A percentile compares a stretch with the other conserved stretches of the same genome.
These are phyloP conservation scores for Chrysodeixis includens DNA, from an alignment of 2,888 invertebrate species.

Conservation along the genomic window DNA sequence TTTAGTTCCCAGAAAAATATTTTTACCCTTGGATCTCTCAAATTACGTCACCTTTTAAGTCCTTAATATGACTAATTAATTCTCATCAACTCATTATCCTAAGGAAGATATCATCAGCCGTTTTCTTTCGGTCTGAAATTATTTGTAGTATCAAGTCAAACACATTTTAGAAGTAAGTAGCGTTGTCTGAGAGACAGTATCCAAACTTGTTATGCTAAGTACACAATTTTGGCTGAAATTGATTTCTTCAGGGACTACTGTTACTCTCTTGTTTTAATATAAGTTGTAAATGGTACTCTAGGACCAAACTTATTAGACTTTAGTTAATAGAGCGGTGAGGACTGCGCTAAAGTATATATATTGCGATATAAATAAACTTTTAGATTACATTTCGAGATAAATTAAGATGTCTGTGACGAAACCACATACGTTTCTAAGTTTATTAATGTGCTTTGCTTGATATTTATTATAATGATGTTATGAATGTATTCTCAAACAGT, in stretches of 20 bases:
- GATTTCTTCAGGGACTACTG: slow-evolving; percentile 56
- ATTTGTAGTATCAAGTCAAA: background rate
- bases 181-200: slow-evolving; percentile 28
- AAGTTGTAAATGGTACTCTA: background rate
- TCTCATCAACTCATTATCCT: no score
- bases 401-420: background rate
- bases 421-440: background rate
- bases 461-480: no score
- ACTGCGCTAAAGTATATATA: background rate
- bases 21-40: no score
- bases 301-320: background rate
- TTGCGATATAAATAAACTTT: background rate
- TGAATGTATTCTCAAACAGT: no score
- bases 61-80: no score
- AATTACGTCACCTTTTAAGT: no score
- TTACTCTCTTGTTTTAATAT: slow-evolving; percentile 25
- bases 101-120: no score
- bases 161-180: background rate
- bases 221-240: slow-evolving; percentile 48
- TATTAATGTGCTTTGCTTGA: no score
- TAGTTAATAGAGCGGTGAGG: slow-evolving; percentile 6
- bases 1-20: no score
- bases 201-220: slow-evolving; percentile 43
- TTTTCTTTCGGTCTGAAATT: background rate
- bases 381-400: background rate